Evolutionary conservation across 2,113 vertebrate species (phyloP).

Genomic region (Dinomys branickii): DNA sequence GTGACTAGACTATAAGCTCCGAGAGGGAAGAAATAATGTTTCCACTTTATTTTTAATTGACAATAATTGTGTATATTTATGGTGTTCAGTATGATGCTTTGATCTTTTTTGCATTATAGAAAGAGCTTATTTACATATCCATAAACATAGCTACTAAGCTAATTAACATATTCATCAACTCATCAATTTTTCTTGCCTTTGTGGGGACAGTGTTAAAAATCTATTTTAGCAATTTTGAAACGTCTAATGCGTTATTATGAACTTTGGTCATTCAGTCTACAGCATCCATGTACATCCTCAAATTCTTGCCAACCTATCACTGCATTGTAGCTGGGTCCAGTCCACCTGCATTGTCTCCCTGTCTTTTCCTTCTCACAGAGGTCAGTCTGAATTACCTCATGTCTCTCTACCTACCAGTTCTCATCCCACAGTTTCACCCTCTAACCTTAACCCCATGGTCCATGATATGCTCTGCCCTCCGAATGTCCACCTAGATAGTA

Average conservation of each 20-base stretch:
- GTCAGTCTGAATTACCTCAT: not conserved
- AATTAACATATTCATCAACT: not conserved
- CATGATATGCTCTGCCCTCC: not conserved
- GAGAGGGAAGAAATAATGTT: not conserved
- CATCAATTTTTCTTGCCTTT: not conserved
- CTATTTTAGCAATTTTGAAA: not conserved
- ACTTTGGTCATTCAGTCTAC: not conserved
- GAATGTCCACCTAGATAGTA: accelerated
- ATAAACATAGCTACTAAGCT: not conserved
- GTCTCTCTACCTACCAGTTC: not conserved
- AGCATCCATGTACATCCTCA: not conserved
- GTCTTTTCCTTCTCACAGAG: not conserved
- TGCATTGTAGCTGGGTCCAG: not conserved
- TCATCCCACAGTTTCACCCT: not conserved
- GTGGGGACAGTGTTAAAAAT: not conserved
- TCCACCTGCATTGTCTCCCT: too few relatives aligned
- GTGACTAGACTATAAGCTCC: not conserved
- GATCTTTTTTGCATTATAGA: not conserved
- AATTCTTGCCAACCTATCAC: not conserved
- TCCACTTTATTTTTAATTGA: not conserved
- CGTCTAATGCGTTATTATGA: not conserved
- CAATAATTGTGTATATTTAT: not conserved
- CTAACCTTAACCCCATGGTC: not conserved
- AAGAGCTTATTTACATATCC: not conserved
- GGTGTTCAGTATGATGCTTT: not conserved